Percentiles rank a stretch among this genome's conserved stretches.
phyloP scores from a whole-genome alignment of 2,888 invertebrate species.

The Dynastes maya region DNA sequence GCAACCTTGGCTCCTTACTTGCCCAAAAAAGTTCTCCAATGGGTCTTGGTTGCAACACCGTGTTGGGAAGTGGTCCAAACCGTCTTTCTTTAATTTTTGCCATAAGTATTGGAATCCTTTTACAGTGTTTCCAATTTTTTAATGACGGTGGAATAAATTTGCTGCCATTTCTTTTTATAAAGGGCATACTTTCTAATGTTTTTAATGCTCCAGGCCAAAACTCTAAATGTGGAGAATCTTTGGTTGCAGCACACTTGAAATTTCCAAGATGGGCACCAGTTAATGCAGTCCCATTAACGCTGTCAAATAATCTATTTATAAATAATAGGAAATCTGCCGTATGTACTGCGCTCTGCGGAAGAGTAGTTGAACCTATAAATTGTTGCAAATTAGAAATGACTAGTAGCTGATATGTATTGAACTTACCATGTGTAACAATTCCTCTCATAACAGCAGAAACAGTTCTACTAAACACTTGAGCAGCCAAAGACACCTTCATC shows the following conservation, averaged over 20 bases:
- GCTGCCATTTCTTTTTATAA: too few species aligned
- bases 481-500: constrained; percentile 37
- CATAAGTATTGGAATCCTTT: constrained; percentile 51
- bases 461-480: constrained; percentile 29
- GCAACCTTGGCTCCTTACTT: constrained; percentile 1
- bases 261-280: too few species aligned
- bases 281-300: background rate
- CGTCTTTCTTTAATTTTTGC: background rate
- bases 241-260: constrained; percentile 1
- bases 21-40: constrained; percentile 2
- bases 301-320: constrained; percentile 50
- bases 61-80: too few species aligned
- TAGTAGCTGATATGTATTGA: constrained; percentile 1
- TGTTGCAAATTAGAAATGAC: constrained; percentile 13
- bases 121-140: constrained; percentile 54
- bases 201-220: constrained; percentile 42
- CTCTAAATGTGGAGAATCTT: background rate
- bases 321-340: constrained; percentile 51
- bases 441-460: constrained; percentile 29
- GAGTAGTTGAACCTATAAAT: constrained; percentile 9
- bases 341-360: constrained; percentile 44
- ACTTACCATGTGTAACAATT: constrained; percentile 14
- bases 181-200: background rate
- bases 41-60: background rate
- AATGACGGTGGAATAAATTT: constrained; percentile 50